Conservation (phyloP, 2,888 invertebrate genomes). For the Leptopterna dolabrata region DNA sequence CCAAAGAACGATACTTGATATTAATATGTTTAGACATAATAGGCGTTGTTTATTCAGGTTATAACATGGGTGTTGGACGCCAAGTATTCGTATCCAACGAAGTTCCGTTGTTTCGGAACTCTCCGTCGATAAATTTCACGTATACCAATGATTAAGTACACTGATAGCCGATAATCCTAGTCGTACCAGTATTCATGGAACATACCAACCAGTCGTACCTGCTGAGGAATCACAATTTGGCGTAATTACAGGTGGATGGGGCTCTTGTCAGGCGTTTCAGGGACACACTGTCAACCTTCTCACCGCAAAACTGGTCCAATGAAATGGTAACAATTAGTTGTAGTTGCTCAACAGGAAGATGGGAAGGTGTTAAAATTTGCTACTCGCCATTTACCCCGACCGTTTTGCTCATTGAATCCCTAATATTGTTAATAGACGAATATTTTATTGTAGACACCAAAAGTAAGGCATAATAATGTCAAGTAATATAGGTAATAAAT, state of each 20-base stretch:
- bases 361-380: too few species aligned
- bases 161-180: too few species aligned
- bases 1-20: not conserved
- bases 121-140: not conserved
- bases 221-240: not conserved
- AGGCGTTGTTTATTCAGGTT: not conserved
- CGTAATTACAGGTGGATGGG: constrained; percentile 5
- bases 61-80: not conserved
- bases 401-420: too few species aligned
- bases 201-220: too few species aligned
- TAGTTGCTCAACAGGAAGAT: not conserved
- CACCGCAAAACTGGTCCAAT: not conserved
- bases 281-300: not conserved
- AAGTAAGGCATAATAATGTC: too few species aligned
- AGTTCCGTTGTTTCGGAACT: too few species aligned
- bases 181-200: too few species aligned
- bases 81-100: too few species aligned
- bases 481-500: too few species aligned
- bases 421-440: too few species aligned
- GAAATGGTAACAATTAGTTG: not conserved
- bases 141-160: not conserved
- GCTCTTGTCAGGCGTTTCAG: not conserved
- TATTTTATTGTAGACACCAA: too few species aligned
- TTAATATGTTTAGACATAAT: not conserved
- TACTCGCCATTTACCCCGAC: too few species aligned